Percentiles rank a stretch among this genome's conserved stretches.
Conservation (phyloP, 2,113 vertebrate species). For the Ranitomeya variabilis region DNA sequence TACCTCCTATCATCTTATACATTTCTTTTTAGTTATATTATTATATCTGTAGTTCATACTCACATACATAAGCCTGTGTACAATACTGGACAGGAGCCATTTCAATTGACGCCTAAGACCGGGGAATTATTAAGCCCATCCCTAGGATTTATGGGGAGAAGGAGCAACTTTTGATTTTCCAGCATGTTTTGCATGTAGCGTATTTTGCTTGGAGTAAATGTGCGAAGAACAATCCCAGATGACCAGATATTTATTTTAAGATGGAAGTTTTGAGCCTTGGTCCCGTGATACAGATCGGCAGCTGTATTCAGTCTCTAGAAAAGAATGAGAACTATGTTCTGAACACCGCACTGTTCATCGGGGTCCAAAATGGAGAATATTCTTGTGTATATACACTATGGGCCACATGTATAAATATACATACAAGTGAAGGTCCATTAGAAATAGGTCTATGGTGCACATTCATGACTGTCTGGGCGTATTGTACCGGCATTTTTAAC, state of each 20-base stretch:
- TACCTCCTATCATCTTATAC: too few species aligned
- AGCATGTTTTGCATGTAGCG: conserved; percentile 24
- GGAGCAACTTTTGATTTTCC: conserved; percentile 13
- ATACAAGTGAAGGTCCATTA: background rate
- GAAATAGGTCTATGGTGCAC: background rate
- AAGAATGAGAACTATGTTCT: conserved; percentile 20
- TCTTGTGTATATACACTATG: background rate
- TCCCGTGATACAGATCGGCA: conserved; percentile 32
- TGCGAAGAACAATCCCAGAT: conserved; percentile 38
- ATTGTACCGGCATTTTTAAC: background rate
- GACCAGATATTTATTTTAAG: conserved; percentile 36
- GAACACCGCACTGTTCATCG: background rate
- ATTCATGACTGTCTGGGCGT: background rate
- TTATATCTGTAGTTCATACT: background rate
- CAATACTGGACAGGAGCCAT: background rate
- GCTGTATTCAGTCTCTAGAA: conserved; percentile 21
- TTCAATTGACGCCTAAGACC: background rate
- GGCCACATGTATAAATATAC: background rate
- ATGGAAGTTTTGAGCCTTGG: conserved; percentile 31
- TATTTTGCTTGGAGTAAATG: conserved; percentile 47
- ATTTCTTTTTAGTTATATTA: too few species aligned
- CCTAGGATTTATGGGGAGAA: background rate
- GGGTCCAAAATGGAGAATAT: background rate
- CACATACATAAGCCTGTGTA: background rate
- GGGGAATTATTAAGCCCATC: conserved; percentile 3